Base-by-base conservation (phyloP, 1,140 invertebrate genomes). In the Daktulosphaira vitifoliae region DNA sequence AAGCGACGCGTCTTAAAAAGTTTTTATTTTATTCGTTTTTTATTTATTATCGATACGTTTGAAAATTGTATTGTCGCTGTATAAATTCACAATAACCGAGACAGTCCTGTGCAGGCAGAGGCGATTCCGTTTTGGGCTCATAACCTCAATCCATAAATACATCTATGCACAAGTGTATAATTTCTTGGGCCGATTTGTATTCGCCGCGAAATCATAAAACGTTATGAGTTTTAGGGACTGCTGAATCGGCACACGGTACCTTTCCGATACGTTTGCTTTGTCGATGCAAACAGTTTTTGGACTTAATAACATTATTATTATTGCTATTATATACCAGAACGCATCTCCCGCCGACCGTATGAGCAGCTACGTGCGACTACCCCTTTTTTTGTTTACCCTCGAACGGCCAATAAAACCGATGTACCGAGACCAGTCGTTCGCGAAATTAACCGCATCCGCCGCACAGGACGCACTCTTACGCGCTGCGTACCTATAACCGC, bases 31-130 rank as follows among this genome's bases (percentile, higher is more conserved):
- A 4, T 33, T 4, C 2, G n/a, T 20, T 46, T 59, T 15, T 46
- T 46, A 33, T 44, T 44, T 56, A 26, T 20, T 62, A 62, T 62
- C 46, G 54, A 62, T 62, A 62, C 54, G 18, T 25, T 46, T 25
- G 54, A 62, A 62, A 44, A 62, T 62, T 62, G 54, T 62, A 62
- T 46, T 62, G 44, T 62, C 26, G 39, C 54, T 20, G 54, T 62
- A 62, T 62, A 44, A 62, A 62, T 62, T 62, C 44, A 37, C 53
- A 42, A 56, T 56, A 56, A 29, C 39, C 29, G 11, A 33, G 11
- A 33, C 29, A n/a, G n/a, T n/a, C n/a, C n/a, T n/a, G n/a, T n/a
- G n/a, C n/a, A n/a, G 11, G 29, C 29, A 33, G 29, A 33, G 11
- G 29, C 29, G 29, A 11, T 6, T 6, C 29, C 29, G 11, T 11